Percentiles rank a stretch among this genome's conserved stretches.
Evolutionary conservation across 2,888 invertebrate species (phyloP).

Genomic region (Dermolepida albohirtum): DNA sequence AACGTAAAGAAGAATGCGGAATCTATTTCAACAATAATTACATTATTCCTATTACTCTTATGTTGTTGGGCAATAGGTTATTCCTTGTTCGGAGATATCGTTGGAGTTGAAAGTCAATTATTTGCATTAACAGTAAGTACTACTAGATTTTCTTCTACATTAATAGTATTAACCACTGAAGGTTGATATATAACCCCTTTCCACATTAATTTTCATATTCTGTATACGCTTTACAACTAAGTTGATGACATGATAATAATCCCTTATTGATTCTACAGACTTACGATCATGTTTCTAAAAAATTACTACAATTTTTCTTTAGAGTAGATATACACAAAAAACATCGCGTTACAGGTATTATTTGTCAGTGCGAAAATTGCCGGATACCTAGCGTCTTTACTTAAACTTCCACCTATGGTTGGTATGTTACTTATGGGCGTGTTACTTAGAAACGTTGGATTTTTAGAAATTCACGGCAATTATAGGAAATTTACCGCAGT

Average conservation of each 20-base stretch:
- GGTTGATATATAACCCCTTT: too few relatives aligned
- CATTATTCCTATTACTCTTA: conserved; percentile 60
- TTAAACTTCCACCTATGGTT: conserved; percentile 69
- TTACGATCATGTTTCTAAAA: too few relatives aligned
- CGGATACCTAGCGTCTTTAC: conserved; percentile 49
- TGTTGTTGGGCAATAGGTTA: conserved; percentile 63
- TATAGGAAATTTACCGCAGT: conserved; percentile 66
- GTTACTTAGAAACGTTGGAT: conserved; percentile 66
- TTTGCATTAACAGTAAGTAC: conserved; percentile 52
- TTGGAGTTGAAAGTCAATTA: conserved; percentile 52
- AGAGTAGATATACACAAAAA: too few relatives aligned
- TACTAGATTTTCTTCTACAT: conserved; percentile 28
- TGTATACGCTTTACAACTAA: neutral
- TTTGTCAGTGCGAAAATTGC: conserved; percentile 55
- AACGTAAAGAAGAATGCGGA: conserved; percentile 53
- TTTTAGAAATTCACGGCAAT: conserved; percentile 64
- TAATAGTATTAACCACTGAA: too few relatives aligned
- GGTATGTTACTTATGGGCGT: conserved; percentile 75
- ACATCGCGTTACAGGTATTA: conserved; percentile 51
- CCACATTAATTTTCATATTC: too few relatives aligned
- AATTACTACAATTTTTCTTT: too few relatives aligned
- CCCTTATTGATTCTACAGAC: too few relatives aligned
- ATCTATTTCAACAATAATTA: conserved; percentile 47
- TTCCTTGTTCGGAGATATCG: conserved; percentile 58
- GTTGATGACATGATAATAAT: too few relatives aligned